Percentiles rank a stretch among this genome's conserved stretches.
phyloP scores from a whole-genome alignment of 1,140 invertebrate genomes.

The Archegozetes longisetosus region DNA sequence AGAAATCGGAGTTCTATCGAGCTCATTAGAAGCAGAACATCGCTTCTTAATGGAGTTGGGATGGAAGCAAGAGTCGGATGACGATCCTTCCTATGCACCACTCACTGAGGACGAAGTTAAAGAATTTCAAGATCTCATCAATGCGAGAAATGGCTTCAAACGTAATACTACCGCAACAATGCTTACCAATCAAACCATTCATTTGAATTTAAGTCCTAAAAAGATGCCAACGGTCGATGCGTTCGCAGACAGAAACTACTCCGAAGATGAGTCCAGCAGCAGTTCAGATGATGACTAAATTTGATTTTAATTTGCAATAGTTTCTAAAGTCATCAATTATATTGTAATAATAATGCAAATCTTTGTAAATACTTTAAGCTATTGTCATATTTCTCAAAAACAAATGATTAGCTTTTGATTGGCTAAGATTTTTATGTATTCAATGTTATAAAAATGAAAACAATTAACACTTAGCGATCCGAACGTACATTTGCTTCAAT shows the following conservation, averaged over 20 bases:
- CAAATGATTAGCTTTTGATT: too few species aligned
- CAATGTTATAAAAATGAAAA: too few species aligned
- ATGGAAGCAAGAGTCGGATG: constrained; percentile 27
- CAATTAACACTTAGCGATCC: too few species aligned
- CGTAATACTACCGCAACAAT: neutral
- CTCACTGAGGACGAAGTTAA: constrained; percentile 31
- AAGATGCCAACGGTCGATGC: neutral
- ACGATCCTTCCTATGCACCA: constrained; percentile 29
- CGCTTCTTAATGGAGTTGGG: constrained; percentile 30
- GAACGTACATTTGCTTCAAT: too few species aligned
- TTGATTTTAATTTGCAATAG: neutral
- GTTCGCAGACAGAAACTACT: too few species aligned
- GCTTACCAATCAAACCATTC: neutral
- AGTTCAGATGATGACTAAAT: neutral
- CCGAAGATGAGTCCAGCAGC: neutral
- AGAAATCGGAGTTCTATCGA: constrained; percentile 24
- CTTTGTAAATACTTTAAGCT: too few species aligned
- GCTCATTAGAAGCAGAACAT: constrained; percentile 31
- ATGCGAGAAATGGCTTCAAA: neutral
- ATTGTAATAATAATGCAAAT: too few species aligned
- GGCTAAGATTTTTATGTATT: too few species aligned
- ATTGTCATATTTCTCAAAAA: too few species aligned
- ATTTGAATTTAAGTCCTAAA: neutral
- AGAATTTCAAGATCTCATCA: constrained; percentile 27
- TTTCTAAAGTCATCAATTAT: neutral